These are phyloP conservation scores for Halichoerus grypus DNA, from an alignment of 2,113 vertebrate species.

Conservation along the genomic window DNA sequence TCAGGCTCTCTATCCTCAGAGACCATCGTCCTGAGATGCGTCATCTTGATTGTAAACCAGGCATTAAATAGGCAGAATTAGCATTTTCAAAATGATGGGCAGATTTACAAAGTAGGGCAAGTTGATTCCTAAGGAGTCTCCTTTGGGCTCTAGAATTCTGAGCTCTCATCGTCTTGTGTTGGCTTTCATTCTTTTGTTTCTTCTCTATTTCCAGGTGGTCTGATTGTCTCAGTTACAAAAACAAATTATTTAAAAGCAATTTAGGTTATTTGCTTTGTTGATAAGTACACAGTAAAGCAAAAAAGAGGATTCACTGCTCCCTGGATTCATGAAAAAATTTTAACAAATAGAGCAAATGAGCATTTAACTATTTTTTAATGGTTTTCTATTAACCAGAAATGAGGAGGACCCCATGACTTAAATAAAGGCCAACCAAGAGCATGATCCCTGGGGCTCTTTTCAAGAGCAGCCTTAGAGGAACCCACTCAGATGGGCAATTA, in stretches of 20 bases:
- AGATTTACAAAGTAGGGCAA: not conserved
- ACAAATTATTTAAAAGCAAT: conserved; percentile 39
- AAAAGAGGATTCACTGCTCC: conserved; percentile 34
- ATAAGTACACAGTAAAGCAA: not conserved
- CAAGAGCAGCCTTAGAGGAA: not conserved
- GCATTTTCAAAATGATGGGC: not conserved
- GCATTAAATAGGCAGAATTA: not conserved
- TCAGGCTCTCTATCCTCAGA: not conserved
- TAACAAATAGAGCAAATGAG: not conserved
- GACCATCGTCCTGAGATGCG: not conserved
- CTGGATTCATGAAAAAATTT: not conserved
- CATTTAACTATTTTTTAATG: conserved; percentile 15
- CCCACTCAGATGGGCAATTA: not conserved
- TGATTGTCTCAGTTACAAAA: not conserved
- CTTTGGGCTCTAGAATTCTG: not conserved
- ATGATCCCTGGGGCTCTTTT: not conserved
- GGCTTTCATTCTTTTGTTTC: not conserved
- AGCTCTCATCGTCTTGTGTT: not conserved
- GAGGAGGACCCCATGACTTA: not conserved
- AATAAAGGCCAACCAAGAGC: not conserved
- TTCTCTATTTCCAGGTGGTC: conserved; percentile 25
- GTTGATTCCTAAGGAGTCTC: not conserved
- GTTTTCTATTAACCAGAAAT: conserved; percentile 24
- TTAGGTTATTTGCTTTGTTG: conserved; percentile 42
- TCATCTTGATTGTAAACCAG: not conserved